Percentiles rank a stretch among this genome's conserved stretches.
Evolutionary conservation across 2,888 invertebrate species (phyloP).

Genomic region (Cephus pygmeus): DNA sequence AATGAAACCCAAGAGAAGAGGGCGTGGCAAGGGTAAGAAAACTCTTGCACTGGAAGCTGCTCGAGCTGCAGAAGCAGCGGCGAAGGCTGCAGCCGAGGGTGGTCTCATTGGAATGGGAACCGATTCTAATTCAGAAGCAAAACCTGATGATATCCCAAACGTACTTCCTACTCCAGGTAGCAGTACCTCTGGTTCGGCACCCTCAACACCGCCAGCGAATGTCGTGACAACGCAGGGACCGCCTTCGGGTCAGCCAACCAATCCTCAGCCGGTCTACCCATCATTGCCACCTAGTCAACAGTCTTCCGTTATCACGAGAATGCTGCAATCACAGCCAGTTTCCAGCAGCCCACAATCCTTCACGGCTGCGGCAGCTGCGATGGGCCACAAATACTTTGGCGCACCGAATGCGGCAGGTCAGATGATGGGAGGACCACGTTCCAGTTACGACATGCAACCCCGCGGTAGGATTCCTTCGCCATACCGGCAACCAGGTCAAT

Average conservation of each 20-base stretch:
- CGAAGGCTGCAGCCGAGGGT: conserved; percentile 60
- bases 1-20: conserved; percentile 60
- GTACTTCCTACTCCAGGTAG: conserved; percentile 59
- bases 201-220: conserved; percentile 57
- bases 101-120: conserved; percentile 47
- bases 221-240: conserved; percentile 49
- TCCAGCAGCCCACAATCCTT: conserved; percentile 59
- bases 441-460: conserved; percentile 58
- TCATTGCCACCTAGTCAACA: conserved; percentile 64
- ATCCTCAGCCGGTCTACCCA: conserved; percentile 52
- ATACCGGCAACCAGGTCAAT: conserved; percentile 55
- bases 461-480: conserved; percentile 62
- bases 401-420: conserved; percentile 50
- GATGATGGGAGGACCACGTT: conserved; percentile 49
- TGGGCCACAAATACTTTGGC: conserved; percentile 65
- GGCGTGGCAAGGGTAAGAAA: conserved; percentile 64
- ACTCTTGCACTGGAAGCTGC: conserved; percentile 63
- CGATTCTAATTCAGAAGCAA: conserved; percentile 54
- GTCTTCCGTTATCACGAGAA: conserved; percentile 73
- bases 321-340: conserved; percentile 69
- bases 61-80: conserved; percentile 69
- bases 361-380: conserved; percentile 62
- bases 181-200: conserved; percentile 63
- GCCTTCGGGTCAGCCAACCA: conserved; percentile 39
- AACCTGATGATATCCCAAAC: conserved; percentile 49